A percentile compares a stretch with the other conserved stretches of the same genome.
These are phyloP conservation scores for Coleophora deauratella DNA, from an alignment of 2,888 invertebrate species.

Conservation along the genomic window DNA sequence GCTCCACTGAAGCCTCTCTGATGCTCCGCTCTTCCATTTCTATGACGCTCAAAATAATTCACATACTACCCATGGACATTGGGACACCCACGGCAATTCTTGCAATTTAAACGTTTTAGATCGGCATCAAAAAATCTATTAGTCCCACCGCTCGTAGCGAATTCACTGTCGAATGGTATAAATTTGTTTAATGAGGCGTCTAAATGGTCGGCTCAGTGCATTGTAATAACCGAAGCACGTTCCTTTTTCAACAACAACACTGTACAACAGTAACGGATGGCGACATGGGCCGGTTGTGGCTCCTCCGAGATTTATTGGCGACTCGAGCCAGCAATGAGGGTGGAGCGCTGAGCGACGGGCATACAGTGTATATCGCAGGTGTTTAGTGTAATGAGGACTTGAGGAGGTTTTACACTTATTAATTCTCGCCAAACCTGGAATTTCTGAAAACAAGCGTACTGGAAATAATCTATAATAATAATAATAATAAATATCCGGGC, in stretches of 20 bases:
- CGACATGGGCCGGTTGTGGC: constrained; percentile 34
- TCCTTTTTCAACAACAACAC: constrained; percentile 47
- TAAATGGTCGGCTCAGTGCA: constrained; percentile 52
- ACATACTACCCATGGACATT: constrained; percentile 39
- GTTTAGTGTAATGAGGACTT: too few species aligned
- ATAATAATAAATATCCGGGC: too few species aligned
- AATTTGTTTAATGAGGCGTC: constrained; percentile 60
- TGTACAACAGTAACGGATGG: constrained; percentile 48
- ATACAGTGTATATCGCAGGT: too few species aligned
- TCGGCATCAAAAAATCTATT: too few species aligned
- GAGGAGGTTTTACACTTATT: too few species aligned
- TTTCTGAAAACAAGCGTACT: too few species aligned
- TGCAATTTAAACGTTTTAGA: constrained; percentile 4
- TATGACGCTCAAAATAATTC: constrained; percentile 37
- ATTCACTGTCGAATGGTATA: constrained; percentile 51
- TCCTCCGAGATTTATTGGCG: constrained; percentile 40
- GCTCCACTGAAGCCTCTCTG: constrained; percentile 28
- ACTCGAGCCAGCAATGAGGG: constrained; percentile 46
- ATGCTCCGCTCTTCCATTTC: constrained; percentile 37
- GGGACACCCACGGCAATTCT: constrained; percentile 22
- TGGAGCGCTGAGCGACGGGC: constrained; percentile 32
- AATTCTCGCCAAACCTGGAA: too few species aligned
- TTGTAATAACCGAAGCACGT: constrained; percentile 63
- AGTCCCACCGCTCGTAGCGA: too few species aligned
- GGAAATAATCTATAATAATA: too few species aligned